Evolutionary conservation across 1,140 invertebrate species (phyloP), one percentile per base, ranked within the genome.

Genomic region (Saccostrea cuccullata): DNA sequence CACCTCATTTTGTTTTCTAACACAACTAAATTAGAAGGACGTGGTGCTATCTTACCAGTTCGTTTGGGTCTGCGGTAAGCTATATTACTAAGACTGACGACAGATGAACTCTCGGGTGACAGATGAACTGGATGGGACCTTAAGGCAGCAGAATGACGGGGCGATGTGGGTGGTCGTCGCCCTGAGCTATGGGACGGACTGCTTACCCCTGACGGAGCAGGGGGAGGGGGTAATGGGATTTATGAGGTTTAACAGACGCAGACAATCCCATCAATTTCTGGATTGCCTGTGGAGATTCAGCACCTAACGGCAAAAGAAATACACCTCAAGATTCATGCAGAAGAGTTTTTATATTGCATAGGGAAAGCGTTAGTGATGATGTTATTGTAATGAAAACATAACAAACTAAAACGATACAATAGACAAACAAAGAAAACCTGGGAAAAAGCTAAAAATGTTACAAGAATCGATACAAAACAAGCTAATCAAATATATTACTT

Each of bases 211-310:
- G 84, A 92, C 88, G 90, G 86, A 88, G 90, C 90, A 67, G 91
- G 91, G 82, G 91, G 56, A 93, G 90, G 84, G 92, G 92, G 40
- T 92, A 91, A 91, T 95, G 94, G 64, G 93, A 92, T 86, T 94
- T 94, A 88, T 93, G 93, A 55, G 94, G 98, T 84, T 97, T 96
- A 17, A 98, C 98, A 95, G 98, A 99, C 83, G 96, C 95, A n/a
- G 95, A 98, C 9, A 99, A 96, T 2, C 98, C 97, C 87, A 99
- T 95, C 93, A 99, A 96, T 94, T 99, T 99, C 89, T 98, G 96
- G 6, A 99, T 98, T 1, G 98, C 98, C 95, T 99, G 98, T 5
- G 98, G 98, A 40, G 98, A 99, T 55, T 98, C 98, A 55, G 98
- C 98, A 90, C 98, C 98, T 94, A 89, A 67, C 73, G 77, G 86